phyloP scores from a whole-genome alignment of 1,140 invertebrate species.

The Pseudomyrmex cubaensis region DNA sequence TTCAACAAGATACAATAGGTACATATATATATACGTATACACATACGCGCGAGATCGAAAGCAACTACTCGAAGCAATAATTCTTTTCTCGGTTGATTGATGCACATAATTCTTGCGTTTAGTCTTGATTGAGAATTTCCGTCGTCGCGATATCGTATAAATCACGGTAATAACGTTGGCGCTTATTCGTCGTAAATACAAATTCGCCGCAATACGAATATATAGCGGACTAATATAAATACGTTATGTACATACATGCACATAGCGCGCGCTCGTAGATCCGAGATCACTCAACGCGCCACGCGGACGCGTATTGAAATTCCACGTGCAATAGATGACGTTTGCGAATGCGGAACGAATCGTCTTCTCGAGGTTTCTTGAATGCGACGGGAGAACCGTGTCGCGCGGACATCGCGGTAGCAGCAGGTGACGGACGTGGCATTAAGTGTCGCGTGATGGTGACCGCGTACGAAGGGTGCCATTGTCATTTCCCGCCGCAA shows the following conservation, averaged over 20 bases:
- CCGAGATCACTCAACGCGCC: not conserved
- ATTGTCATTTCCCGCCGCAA: constrained; percentile 50
- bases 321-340: constrained; percentile 54
- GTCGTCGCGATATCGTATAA: not conserved
- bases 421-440: constrained; percentile 64
- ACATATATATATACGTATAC: no score
- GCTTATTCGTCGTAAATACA: not conserved
- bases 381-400: constrained; percentile 39
- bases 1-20: not conserved
- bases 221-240: not conserved
- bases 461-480: constrained; percentile 5
- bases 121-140: not conserved
- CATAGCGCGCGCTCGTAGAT: not conserved
- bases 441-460: constrained; percentile 62
- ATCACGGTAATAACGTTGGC: not conserved
- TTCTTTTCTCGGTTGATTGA: not conserved
- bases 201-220: not conserved
- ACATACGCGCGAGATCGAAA: not conserved
- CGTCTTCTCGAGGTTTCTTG: constrained; percentile 31
- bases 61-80: not conserved
- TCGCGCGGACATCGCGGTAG: constrained; percentile 45
- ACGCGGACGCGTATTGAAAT: constrained; percentile 28
- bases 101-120: no score
- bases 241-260: not conserved
- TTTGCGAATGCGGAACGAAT: constrained; percentile 64